phyloP scores from a whole-genome alignment of 64 coral and sea anemone species.

The Actinia equina region DNA sequence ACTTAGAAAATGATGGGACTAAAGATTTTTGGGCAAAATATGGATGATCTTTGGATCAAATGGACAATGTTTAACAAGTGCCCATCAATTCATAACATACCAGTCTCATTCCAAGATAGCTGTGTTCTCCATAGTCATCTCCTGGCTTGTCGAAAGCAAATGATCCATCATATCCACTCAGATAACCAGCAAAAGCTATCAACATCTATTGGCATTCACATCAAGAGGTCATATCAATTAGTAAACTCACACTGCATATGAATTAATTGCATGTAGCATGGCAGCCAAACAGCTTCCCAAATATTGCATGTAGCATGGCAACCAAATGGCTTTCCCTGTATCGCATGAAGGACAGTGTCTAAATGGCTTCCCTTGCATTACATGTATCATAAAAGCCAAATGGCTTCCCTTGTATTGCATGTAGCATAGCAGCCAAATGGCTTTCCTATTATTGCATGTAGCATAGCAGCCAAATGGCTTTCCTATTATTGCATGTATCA shows the following conservation, averaged over 20 bases:
- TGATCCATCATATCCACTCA: conserved; percentile 92
- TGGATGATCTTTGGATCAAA: neutral
- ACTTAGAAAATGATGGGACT: neutral
- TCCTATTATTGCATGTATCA: no score
- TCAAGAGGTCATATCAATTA: neutral
- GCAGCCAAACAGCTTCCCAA: no score
- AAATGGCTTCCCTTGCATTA: no score
- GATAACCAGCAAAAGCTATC: conserved; percentile 82
- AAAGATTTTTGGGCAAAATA: no score
- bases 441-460: no score
- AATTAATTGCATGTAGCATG: neutral
- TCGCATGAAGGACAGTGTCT: no score
- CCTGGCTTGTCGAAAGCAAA: conserved; percentile 98
- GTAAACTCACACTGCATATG: neutral
- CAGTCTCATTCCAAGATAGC: conserved; percentile 96
- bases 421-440: no score
- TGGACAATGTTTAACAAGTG: neutral
- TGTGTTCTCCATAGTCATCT: conserved; percentile 81
- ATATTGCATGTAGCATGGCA: no score
- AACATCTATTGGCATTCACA: conserved; percentile 58
- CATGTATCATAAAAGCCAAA: no score
- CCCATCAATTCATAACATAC: conserved; percentile 13
- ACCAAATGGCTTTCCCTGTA: no score
- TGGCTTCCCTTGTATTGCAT: no score
- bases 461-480: no score